Percentiles rank a stretch among this genome's conserved stretches.
These are phyloP conservation scores for Macrobrachium rosenbergii DNA, from an alignment of 1,140 invertebrate genomes.

Conservation along the genomic window DNA sequence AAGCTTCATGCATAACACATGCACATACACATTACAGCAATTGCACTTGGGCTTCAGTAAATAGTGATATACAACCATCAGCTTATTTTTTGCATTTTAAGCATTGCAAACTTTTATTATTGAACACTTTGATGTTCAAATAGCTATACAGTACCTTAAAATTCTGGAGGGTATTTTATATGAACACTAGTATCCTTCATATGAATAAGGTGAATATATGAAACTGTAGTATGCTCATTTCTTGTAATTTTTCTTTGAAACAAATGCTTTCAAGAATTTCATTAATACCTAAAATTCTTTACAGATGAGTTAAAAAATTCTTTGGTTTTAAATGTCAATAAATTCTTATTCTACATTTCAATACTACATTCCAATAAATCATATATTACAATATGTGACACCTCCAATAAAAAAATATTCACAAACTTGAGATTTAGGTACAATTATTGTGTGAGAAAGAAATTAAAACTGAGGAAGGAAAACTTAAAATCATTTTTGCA, in stretches of 20 bases:
- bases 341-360: no score
- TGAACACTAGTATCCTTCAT: slow-evolving; percentile 11
- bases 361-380: no score
- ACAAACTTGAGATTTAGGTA: no score
- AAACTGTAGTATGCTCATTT: neutral
- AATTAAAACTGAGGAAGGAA: no score
- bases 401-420: no score
- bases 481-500: no score
- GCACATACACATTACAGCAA: slow-evolving; percentile 50
- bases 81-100: slow-evolving; percentile 48
- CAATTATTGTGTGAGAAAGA: no score
- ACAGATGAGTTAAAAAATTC: no score
- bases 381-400: no score
- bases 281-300: neutral
- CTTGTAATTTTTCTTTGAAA: slow-evolving; percentile 4
- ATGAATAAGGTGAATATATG: neutral
- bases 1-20: slow-evolving; percentile 47
- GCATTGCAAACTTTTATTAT: slow-evolving; percentile 41
- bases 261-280: neutral
- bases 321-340: no score
- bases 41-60: slow-evolving; percentile 61
- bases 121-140: slow-evolving; percentile 19
- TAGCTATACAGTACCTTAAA: slow-evolving; percentile 9
- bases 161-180: slow-evolving; percentile 54
- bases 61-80: slow-evolving; percentile 57